Percentiles rank a stretch among this genome's conserved stretches.
Conservation (phyloP, 53 echinoderm and acorn worm genomes). For the Mesocentrotus franciscanus region DNA sequence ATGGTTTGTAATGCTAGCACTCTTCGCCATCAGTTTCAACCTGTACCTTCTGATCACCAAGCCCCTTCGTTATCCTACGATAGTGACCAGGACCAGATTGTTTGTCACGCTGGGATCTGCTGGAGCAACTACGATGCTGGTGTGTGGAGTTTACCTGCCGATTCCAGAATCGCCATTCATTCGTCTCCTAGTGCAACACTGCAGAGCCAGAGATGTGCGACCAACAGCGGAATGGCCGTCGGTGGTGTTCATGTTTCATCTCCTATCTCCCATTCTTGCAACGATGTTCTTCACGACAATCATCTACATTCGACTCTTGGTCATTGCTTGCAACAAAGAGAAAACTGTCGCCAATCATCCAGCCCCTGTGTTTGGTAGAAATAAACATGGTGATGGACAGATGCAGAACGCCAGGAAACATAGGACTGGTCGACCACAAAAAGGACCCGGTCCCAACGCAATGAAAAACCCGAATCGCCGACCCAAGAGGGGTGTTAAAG, state of each 20-base stretch:
- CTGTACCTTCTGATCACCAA: no score
- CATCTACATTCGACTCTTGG: neutral
- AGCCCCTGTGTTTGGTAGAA: neutral
- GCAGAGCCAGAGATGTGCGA: neutral
- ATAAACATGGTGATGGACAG: neutral
- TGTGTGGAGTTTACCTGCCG: conserved; percentile 16
- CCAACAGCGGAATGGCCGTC: neutral
- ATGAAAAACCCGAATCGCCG: neutral
- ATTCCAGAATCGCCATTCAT: conserved; percentile 18
- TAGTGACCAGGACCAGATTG: no score
- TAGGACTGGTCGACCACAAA: neutral
- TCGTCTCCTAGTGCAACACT: neutral
- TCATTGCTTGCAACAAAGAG: neutral
- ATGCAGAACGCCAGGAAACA: neutral
- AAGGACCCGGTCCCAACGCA: neutral
- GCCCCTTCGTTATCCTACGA: no score
- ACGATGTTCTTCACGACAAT: no score
- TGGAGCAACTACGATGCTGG: no score
- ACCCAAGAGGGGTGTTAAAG: neutral
- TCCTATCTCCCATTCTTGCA: neutral
- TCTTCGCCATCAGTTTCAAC: no score
- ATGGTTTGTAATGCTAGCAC: no score
- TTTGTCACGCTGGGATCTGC: no score
- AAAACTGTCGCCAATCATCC: neutral
- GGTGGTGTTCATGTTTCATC: neutral